A percentile compares a stretch with the other conserved stretches of the same genome.
These are phyloP conservation scores for Drosophila mettleri DNA, from an alignment of 2,888 invertebrate genomes.

Conservation along the genomic window DNA sequence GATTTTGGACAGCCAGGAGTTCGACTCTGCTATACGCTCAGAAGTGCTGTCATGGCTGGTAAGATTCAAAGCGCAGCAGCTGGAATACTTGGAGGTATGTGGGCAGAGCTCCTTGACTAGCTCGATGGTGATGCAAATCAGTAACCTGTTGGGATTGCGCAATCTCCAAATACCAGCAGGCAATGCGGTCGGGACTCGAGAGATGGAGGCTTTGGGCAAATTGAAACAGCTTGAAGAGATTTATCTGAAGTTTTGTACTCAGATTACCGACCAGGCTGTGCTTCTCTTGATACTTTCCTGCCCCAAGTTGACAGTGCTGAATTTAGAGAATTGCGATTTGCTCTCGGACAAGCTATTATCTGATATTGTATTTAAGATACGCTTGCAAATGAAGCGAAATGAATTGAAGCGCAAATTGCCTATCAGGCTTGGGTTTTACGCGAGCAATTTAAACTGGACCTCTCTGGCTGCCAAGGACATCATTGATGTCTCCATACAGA, in stretches of 20 bases:
- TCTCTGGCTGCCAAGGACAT: constrained; percentile 27
- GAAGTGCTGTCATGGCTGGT: constrained; percentile 31
- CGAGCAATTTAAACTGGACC: constrained; percentile 2
- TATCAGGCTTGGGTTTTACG: constrained; percentile 22
- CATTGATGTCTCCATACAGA: constrained; percentile 6
- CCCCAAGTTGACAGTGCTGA: constrained; percentile 32
- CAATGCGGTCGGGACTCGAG: constrained; percentile 2
- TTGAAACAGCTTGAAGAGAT: constrained; percentile 45
- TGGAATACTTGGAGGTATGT: constrained; percentile 38
- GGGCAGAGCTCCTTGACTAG: constrained; percentile 8
- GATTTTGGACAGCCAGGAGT: constrained; percentile 4
- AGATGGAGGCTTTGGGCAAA: constrained; percentile 16
- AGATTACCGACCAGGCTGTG: constrained; percentile 19
- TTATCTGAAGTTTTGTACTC: constrained; percentile 2
- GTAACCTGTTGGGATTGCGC: constrained; percentile 28
- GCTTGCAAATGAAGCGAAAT: constrained; percentile 20
- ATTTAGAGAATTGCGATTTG: constrained; percentile 12
- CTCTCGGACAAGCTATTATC: constrained; percentile 25
- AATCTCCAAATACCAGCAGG: constrained; percentile 21
- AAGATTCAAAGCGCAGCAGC: constrained; percentile 24
- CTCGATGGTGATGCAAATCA: constrained; percentile 17
- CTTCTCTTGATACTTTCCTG: constrained; percentile 44
- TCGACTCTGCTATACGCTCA: neutral
- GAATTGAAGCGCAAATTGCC: constrained; percentile 41
- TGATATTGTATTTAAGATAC: constrained; percentile 42